phyloP scores from a whole-genome alignment of 2,888 invertebrate species.

The Drosophila ustulata region DNA sequence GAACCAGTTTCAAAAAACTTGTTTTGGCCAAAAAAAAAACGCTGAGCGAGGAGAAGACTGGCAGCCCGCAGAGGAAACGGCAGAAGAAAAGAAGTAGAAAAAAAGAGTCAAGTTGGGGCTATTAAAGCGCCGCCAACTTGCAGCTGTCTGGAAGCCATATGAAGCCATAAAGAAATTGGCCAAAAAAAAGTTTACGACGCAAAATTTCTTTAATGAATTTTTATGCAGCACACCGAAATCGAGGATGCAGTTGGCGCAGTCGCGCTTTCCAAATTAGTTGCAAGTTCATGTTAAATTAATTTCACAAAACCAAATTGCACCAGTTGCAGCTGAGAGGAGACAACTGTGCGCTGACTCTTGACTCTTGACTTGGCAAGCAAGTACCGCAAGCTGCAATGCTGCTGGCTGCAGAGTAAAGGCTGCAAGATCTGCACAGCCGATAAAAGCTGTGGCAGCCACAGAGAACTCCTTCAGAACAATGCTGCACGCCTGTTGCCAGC shows the following conservation, averaged over 20 bases:
- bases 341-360: constrained; percentile 48
- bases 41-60: constrained; percentile 21
- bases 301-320: constrained; percentile 33
- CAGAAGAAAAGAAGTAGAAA: constrained; percentile 23
- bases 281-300: constrained; percentile 75
- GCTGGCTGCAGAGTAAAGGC: constrained; percentile 7
- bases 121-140: constrained; percentile 73
- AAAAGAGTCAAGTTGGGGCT: constrained; percentile 66
- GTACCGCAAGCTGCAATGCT: constrained; percentile 68
- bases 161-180: constrained; percentile 75
- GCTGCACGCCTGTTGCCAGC: constrained; percentile 66
- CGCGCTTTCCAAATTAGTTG: constrained; percentile 73
- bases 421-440: constrained; percentile 47
- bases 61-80: constrained; percentile 24
- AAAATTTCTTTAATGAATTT: constrained; percentile 71
- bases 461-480: constrained; percentile 72
- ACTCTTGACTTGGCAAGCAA: constrained; percentile 72
- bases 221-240: constrained; percentile 44
- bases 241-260: constrained; percentile 20
- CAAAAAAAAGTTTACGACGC: constrained; percentile 41
- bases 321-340: constrained; percentile 1
- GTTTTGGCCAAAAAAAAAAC: constrained; percentile 68
- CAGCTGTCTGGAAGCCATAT: constrained; percentile 76
- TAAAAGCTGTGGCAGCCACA: constrained; percentile 40
- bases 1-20: constrained; percentile 74